Conservation (phyloP, 2,888 invertebrate species). For the Drosophila austrosaltans region DNA sequence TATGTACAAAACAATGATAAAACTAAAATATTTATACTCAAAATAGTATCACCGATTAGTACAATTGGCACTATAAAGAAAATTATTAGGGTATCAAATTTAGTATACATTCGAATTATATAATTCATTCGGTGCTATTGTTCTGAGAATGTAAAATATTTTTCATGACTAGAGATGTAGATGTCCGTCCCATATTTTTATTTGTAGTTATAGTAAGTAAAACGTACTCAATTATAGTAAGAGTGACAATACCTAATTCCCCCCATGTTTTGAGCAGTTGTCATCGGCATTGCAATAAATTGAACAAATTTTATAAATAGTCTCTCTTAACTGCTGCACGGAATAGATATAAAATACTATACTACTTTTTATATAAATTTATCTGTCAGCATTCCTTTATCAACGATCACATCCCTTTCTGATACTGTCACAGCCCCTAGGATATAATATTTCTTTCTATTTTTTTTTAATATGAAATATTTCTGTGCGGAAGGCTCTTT, state of each 20-base stretch:
- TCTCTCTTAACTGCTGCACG: too few species aligned
- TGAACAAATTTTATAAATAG: too few species aligned
- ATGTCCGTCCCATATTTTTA: background rate
- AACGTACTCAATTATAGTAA: background rate
- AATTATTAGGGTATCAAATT: background rate
- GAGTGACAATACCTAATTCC: too few species aligned
- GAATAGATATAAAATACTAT: background rate
- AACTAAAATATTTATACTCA: background rate
- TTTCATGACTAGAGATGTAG: conserved; percentile 1
- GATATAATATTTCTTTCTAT: background rate
- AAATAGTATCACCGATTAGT: background rate
- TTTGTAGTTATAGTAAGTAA: conserved; percentile 1
- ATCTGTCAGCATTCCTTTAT: background rate
- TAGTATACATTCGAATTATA: background rate
- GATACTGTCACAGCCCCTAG: conserved; percentile 4
- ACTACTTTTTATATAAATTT: background rate
- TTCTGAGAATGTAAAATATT: background rate
- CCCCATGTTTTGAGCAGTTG: too few species aligned
- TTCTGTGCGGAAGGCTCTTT: conserved; percentile 22
- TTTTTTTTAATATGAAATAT: background rate
- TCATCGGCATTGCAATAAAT: too few species aligned
- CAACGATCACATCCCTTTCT: conserved; percentile 3
- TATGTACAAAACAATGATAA: background rate
- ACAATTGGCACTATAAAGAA: background rate
- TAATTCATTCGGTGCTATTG: background rate